Evolutionary conservation across 2,113 vertebrate species (phyloP).

Genomic region (Mobula hypostoma): DNA sequence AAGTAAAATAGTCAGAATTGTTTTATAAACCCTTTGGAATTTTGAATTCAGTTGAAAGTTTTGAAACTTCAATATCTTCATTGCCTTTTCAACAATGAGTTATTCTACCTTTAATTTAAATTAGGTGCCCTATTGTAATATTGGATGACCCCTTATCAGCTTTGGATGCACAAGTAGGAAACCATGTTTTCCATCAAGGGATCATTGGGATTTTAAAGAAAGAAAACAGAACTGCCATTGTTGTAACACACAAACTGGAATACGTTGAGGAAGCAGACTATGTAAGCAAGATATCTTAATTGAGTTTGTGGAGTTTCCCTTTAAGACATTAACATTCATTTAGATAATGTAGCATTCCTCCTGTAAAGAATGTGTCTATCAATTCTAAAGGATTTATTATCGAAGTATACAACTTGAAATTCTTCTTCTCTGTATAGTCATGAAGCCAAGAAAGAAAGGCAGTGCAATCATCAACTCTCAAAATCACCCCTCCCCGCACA

Average conservation of each 20-base stretch:
- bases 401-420: too few relatives aligned
- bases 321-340: background rate
- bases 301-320: background rate
- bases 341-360: background rate
- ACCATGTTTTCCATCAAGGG: conserved; percentile 25
- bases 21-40: too few relatives aligned
- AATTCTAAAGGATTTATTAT: background rate
- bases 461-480: too few relatives aligned
- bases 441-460: too few relatives aligned
- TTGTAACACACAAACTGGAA: conserved; percentile 19
- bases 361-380: background rate
- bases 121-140: conserved; percentile 31
- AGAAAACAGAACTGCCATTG: conserved; percentile 9
- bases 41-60: background rate
- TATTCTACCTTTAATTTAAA: background rate
- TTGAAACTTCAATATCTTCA: background rate
- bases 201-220: conserved; percentile 32
- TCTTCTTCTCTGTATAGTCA: too few relatives aligned
- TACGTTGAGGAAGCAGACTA: conserved; percentile 22
- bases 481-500: too few relatives aligned
- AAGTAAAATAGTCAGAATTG: background rate
- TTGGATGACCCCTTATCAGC: conserved; percentile 34
- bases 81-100: background rate
- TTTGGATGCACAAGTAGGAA: conserved; percentile 24
- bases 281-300: conserved; percentile 25